Percentiles rank a stretch among this genome's conserved stretches.
These are phyloP conservation scores for Caenorhabditis doughertyi DNA, from an alignment of 2,888 invertebrate genomes.

Conservation along the genomic window DNA sequence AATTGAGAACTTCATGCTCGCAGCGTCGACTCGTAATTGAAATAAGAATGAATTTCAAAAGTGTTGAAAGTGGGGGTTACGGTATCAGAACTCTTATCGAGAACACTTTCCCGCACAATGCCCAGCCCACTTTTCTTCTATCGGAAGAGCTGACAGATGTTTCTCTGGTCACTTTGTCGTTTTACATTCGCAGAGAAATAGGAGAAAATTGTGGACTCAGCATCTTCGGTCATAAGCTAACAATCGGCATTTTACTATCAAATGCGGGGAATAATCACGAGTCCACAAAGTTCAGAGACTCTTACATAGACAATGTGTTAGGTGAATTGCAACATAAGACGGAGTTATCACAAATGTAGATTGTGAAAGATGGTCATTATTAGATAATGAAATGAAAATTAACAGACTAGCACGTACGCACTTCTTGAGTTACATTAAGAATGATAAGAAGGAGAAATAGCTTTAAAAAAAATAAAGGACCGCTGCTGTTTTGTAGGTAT, in stretches of 20 bases:
- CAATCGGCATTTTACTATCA: slow-evolving; percentile 19
- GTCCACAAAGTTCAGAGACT: slow-evolving; percentile 36
- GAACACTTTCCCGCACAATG: slow-evolving; percentile 29
- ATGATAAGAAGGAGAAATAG: no score
- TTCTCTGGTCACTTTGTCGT: slow-evolving; percentile 48
- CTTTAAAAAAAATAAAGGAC: no score
- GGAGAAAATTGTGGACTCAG: slow-evolving; percentile 45
- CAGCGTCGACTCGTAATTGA: not conserved
- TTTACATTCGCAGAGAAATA: slow-evolving; percentile 25
- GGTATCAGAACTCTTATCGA: slow-evolving; percentile 45
- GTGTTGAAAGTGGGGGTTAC: slow-evolving; percentile 9
- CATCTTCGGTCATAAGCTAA: slow-evolving; percentile 42
- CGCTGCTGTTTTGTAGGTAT: no score
- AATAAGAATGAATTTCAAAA: slow-evolving; percentile 14
- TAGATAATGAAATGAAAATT: not conserved
- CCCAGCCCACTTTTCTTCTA: slow-evolving; percentile 26
- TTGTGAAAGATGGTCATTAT: not conserved
- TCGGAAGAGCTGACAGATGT: slow-evolving; percentile 39
- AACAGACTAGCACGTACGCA: slow-evolving; percentile 3
- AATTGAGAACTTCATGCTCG: slow-evolving; percentile 23
- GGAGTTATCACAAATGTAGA: slow-evolving; percentile 17
- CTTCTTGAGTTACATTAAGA: no score
- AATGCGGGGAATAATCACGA: slow-evolving; percentile 1
- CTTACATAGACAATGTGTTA: not conserved
- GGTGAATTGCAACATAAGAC: not conserved